Base-by-base conservation (phyloP, 1,140 invertebrate species). In the Anastrepha obliqua region DNA sequence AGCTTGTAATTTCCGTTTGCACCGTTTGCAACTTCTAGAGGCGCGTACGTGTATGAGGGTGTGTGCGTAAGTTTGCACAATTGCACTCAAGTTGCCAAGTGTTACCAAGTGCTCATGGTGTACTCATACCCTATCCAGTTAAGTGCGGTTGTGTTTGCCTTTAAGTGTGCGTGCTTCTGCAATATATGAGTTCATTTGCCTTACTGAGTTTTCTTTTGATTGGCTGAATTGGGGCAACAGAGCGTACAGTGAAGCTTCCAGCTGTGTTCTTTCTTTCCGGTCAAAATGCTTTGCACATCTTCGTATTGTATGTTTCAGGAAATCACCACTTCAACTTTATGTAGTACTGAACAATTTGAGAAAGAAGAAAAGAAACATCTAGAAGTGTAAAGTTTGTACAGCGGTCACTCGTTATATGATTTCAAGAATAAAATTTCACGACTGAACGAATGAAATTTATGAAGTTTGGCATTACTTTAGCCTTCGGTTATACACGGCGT, bases 111-210 rank as follows among this genome's bases (percentile, higher is more conserved):
- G 29, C 29, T 1, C 29, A 13, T 74, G 67, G 13, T 5, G 5
- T 15, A 44, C 42, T 47, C 67, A 74, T 42, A 39, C 67, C 0
- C 60, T n/a, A 17, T 4, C 17, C 60, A 62, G 15, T 74, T n/a
- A n/a, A 13, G 67, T 74, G 51, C 39, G 20, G n/a, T 74, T 74
- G 15, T 74, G 42, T n/a, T 44, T 2, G 67, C 67, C 67, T 74
- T 42, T 17, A 74, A 74, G 42, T 74, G 67, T 74, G 39, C 67
- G 42, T 44, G 42, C 42, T 47, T 74, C 67, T 55, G 42, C 42
- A 74, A 47, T 44, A 44, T 74, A 74, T 74, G 67, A 74, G 67
- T 74, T 47, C 67, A 74, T 74, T 74, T 47, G 67, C 67, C 67
- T 74, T 47, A 47, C 39, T 74, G 67, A 17, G 6, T 39, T n/a